Evolutionary conservation across 64 coral and sea anemone genomes (phyloP).

Genomic region (Stichodactyla mertensii): DNA sequence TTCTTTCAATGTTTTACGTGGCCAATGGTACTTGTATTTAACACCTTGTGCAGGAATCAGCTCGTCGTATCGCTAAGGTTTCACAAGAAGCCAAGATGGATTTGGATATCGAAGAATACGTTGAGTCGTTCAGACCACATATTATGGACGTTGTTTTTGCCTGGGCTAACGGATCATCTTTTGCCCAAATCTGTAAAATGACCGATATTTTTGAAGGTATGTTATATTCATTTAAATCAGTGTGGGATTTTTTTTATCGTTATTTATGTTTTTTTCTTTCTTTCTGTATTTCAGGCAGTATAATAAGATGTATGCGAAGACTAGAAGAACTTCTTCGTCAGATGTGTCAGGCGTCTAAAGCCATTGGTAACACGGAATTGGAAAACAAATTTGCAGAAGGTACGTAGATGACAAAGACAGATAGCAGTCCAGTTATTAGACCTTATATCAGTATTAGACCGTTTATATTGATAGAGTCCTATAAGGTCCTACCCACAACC

Average conservation of each 20-base stretch:
- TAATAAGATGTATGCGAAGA: conserved; percentile 89
- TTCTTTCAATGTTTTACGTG: no score
- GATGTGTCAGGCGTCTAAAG: conserved; percentile 98
- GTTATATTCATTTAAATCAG: not conserved
- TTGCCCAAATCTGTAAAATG: conserved; percentile 94
- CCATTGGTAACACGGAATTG: conserved; percentile 94
- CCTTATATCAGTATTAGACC: no score
- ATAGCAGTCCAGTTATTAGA: no score
- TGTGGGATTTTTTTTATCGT: no score
- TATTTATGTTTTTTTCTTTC: not conserved
- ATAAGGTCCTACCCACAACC: no score
- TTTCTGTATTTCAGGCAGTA: conserved; percentile 50
- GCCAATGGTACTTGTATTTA: conserved; percentile 44
- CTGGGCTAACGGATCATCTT: conserved; percentile 92
- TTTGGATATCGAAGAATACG: conserved; percentile 88
- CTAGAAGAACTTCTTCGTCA: conserved; percentile 86
- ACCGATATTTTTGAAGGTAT: conserved; percentile 90
- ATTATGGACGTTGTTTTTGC: conserved; percentile 97
- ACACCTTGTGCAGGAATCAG: conserved; percentile 91
- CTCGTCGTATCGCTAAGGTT: conserved; percentile 95
- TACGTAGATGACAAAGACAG: not conserved
- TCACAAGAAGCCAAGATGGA: conserved; percentile 98
- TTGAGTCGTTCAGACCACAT: conserved; percentile 78
- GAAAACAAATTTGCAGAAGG: conserved; percentile 99
- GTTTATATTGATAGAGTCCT: no score